Evolutionary conservation across 2,113 vertebrate genomes (phyloP), one percentile per base, ranked within the genome.

Genomic region (Ammodytes marinus): DNA sequence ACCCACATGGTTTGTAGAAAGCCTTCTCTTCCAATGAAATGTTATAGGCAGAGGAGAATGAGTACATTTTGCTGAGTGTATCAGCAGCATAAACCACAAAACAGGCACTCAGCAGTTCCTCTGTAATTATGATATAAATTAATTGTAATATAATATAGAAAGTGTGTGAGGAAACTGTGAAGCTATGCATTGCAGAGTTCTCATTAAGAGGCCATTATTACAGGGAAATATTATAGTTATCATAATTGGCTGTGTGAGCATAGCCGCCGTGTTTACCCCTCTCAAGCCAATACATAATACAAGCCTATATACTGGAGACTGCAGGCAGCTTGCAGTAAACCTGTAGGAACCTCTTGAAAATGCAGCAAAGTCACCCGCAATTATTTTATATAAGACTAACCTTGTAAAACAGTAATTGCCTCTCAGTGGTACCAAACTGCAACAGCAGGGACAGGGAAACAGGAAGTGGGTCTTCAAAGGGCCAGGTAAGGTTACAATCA

Each of bases 261-360:
- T n/a, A 6, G 3, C 46, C 67, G 35, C 14, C 43, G 45, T 67
- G 54, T 80, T 72, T 72, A 58, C 43, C 65, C 65, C n/a, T 37
- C 60, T 72, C 35, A 47, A 65, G 59, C 43, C 17, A 71, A 49
- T 46, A 55, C 4, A 49, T 58, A 45, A 53, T 58, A 49, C 10
- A 17, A 6, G 11, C 59, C 12, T 27, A 27, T 11, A 47, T 19
- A 37, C 42, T 13, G 39, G 0, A 45, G 40, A 39, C 35, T 37
- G 27, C 27, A 27, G 27, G 8, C n/a, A 14, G 15, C 57, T 13
- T 43, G 59, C 2, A 45, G 8, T 9, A 39, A 69, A n/a, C 52
- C 39, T 55, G 11, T 6, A 17, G 11, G 55, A 27, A 27, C 27
- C 27, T 27, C 27, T 27, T 27, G 27, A 27, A 27, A 27, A 27